Evolutionary conservation across 2,888 invertebrate species (phyloP).

Genomic region (Andrena fulva): DNA sequence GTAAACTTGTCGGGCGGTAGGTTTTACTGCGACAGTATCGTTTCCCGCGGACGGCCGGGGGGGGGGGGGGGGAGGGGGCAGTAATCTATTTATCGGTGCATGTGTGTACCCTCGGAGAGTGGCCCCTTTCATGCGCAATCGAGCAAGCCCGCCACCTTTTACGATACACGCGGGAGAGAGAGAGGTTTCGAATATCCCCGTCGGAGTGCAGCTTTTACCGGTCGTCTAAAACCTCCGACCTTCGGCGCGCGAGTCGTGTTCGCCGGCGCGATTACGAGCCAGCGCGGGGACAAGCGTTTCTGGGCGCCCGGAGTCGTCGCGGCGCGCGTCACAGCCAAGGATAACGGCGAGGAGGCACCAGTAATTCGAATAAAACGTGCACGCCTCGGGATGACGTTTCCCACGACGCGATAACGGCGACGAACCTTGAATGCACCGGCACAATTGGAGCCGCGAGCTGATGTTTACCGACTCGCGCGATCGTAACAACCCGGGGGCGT

Average conservation of each 20-base stretch:
- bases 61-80: no score
- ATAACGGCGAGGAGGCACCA: conserved; percentile 4
- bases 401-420: conserved; percentile 21
- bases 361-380: conserved; percentile 26
- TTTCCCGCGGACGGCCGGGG: not conserved
- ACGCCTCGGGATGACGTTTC: conserved; percentile 2
- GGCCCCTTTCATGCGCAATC: conserved; percentile 51
- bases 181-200: conserved; percentile 48
- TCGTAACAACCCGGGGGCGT: not conserved
- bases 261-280: conserved; percentile 1
- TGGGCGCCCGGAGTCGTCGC: no score
- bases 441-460: not conserved
- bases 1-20: not conserved
- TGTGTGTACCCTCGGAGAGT: conserved; percentile 27
- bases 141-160: conserved; percentile 46
- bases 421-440: conserved; percentile 14
- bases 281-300: not conserved
- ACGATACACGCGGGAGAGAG: conserved; percentile 6
- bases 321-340: not conserved
- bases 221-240: conserved; percentile 43
- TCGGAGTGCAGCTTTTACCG: conserved; percentile 15
- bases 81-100: conserved; percentile 43
- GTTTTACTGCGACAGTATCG: conserved; percentile 2
- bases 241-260: conserved; percentile 50
- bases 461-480: conserved; percentile 11